Evolutionary conservation across 2,888 invertebrate genomes (phyloP), one percentile per base, ranked within the genome.

Genomic region (Eulithis testata): DNA sequence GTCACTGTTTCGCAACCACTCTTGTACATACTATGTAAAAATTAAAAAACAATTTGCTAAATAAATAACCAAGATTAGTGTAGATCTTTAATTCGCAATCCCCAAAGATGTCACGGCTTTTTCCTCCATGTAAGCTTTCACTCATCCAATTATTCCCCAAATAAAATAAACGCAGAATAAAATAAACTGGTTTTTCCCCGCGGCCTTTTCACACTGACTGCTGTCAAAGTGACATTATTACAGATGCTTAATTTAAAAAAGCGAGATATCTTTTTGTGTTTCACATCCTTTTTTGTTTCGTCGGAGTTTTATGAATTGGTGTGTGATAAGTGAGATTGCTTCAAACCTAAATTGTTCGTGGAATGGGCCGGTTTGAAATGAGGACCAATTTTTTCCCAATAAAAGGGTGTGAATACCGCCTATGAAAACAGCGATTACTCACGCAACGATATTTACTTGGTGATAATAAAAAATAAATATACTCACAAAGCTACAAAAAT

Each of bases 211-310:
- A 53, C 45, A 60, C 52, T n/a, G 36, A 44, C n/a, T 31, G 14
- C 45, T 53, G 53, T 60, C 44, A 53, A 53, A 60, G 36, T 53
- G 60, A 45, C 60, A 60, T 60, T 53, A 53, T 52, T 44, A 60
- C 52, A 60, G 52, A 52, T 37, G 53, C 45, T 45, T 59, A 36
- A 53, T 60, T 47, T 21, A 37, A 60, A 45, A 47, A 53, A 9
- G 14, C 53, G 8, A 11, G 8, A 43, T 55, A 31, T 44, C 9
- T 31, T 21, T n/a, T 43, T 44, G 21, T 40, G 49, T 47, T 60
- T 14, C 50, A 51, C 52, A 49, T 4, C 49, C 49, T 49, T 21
- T 21, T 49, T 49, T 49, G 11, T 49, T 51, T 51, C 21, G 11
- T 50, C 31, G 31, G n/a, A 11, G 51, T 54, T 43, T 21, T 40